Base-by-base conservation (phyloP, 1,140 invertebrate genomes). In the Chrysomallon squamiferum region DNA sequence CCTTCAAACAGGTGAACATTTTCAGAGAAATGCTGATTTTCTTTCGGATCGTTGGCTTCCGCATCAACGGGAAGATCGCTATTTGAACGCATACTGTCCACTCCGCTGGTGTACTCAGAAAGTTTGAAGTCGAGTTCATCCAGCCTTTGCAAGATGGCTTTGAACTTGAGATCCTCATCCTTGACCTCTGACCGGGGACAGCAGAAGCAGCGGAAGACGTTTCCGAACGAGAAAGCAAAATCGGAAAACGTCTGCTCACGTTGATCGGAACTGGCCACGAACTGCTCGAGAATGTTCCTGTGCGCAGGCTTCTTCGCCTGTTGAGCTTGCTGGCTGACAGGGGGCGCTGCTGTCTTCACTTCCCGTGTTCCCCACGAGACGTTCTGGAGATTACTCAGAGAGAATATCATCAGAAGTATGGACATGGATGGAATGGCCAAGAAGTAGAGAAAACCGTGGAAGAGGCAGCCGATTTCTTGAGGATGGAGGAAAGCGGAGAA, bases 381-480 rank as follows among this genome's bases (percentile, higher is more conserved):
- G 72, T 93, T 92, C 80, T 96, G 93, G 78, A 96, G 88, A 79
- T 96, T 97, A 77, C 93, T 94, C 0, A 96, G 86, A 0, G 93
- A 93, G 77, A 94, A 96, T 59, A 97, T 93, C 29, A 95, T 93
- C 20, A 97, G 88, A 66, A 96, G 86, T 88, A 96, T 90, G 79
- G 96, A 96, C 93, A 95, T 96, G 66, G 93, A 93, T 1, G 95
- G 95, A 54, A 96, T 93, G 13, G 93, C 93, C 13, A 96, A 89
- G 79, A 94, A 96, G 82, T 96, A 96, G 29, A 96, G 88, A 54
- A 38, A 38, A 3, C 58, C 58, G 13, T 59, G 58, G 9, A 59
- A 25, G 25, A 59, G 32, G 25, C 58, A 59, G 18, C 32, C 25
- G 29, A 59, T 41, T 35, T 59, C 66, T 77, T 77, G 90, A 0